A percentile compares a stretch with the other conserved stretches of the same genome.
Conservation (phyloP, 2,113 vertebrate species). For the Protobothrops mucrosquamatus region DNA sequence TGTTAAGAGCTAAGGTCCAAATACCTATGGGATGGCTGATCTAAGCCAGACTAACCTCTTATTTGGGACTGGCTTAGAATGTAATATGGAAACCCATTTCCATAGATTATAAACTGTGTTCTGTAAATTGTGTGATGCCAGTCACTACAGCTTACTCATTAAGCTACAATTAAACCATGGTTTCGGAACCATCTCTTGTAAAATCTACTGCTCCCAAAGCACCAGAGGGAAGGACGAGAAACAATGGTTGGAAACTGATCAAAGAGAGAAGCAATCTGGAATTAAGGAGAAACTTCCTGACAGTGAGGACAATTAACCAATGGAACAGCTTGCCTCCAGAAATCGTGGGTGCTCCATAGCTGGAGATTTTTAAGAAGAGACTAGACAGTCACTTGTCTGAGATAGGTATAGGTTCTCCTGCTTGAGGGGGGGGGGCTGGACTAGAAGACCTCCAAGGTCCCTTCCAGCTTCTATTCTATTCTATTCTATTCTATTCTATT, state of each 20-base stretch:
- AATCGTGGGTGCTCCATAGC: fast-evolving
- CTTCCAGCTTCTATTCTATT: neutral
- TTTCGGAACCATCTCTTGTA: neutral
- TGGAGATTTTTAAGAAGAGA: neutral
- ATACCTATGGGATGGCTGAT: too few species aligned
- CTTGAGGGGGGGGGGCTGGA: neutral
- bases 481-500: too few species aligned
- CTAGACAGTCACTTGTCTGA: too few species aligned
- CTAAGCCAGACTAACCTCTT: too few species aligned
- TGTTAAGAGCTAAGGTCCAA: neutral
- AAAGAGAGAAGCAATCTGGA: neutral
- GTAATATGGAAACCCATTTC: too few species aligned
- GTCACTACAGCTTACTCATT: neutral
- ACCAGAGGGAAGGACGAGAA: neutral
- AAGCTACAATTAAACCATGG: neutral
- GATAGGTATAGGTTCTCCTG: too few species aligned
- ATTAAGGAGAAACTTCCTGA: too few species aligned
- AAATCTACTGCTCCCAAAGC: neutral
- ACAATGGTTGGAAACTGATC: neutral
- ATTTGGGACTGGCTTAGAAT: too few species aligned
- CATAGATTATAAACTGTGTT: too few species aligned
- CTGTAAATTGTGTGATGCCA: neutral
- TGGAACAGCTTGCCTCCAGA: too few species aligned
- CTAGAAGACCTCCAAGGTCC: neutral
- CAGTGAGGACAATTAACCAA: too few species aligned